Evolutionary conservation across 2,113 vertebrate species (phyloP).

Genomic region (Odontesthes bonariensis): DNA sequence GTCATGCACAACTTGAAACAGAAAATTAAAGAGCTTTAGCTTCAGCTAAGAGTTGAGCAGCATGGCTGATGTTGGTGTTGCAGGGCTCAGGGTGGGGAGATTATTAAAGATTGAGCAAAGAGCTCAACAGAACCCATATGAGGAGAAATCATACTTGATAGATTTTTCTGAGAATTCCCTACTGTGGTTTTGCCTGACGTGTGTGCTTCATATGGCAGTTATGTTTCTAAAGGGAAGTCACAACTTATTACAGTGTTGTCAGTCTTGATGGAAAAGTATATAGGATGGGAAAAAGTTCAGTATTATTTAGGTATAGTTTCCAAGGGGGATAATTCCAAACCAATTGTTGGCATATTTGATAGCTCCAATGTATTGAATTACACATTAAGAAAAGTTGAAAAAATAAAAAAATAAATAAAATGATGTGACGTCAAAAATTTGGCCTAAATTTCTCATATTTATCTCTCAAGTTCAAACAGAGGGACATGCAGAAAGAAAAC

Average conservation of each 20-base stretch:
- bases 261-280: slow-evolving; percentile 49
- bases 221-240: slow-evolving; percentile 33
- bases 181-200: slow-evolving; percentile 4
- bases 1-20: neutral
- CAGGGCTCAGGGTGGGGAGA: neutral
- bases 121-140: neutral
- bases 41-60: slow-evolving; percentile 20
- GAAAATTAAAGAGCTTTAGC: neutral
- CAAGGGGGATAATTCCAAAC: slow-evolving; percentile 25
- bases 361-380: neutral
- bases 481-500: neutral
- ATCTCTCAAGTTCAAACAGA: neutral
- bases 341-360: neutral
- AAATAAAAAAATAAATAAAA: too few species aligned
- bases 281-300: neutral
- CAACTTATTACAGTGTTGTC: slow-evolving; percentile 40
- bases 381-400: too few species aligned
- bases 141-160: slow-evolving; percentile 32
- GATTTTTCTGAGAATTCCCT: slow-evolving; percentile 1
- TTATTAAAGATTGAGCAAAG: slow-evolving; percentile 51
- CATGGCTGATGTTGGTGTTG: neutral
- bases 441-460: neutral
- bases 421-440: neutral
- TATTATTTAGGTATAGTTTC: slow-evolving; percentile 37
- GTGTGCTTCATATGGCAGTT: slow-evolving; percentile 39